These are phyloP conservation scores for Clarias platycephalus DNA, from an alignment of 2,797 vertebrate genomes.

Conservation along the genomic window DNA sequence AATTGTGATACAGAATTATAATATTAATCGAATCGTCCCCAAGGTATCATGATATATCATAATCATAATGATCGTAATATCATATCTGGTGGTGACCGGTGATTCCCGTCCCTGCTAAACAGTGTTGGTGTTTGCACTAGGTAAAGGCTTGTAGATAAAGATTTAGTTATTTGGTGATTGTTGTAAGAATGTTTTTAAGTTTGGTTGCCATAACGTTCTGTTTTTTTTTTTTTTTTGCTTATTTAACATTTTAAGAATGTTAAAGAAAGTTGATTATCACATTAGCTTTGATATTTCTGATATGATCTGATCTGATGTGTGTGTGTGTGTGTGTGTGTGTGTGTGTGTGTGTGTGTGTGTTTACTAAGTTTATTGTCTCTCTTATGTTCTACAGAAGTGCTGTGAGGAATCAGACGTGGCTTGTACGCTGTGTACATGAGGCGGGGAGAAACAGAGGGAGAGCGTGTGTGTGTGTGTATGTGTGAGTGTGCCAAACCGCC, in stretches of 20 bases:
- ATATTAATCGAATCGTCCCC: no score
- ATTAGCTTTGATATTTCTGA: not conserved
- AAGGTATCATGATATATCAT: no score
- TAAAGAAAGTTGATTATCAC: not conserved
- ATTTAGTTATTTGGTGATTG: no score
- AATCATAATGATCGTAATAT: no score
- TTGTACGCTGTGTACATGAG: conserved; percentile 47
- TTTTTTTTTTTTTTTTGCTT: no score
- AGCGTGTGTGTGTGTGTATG: conserved; percentile 61
- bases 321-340: not conserved
- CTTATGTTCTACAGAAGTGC: conserved; percentile 68
- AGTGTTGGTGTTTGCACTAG: no score
- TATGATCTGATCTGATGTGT: not conserved
- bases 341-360: not conserved
- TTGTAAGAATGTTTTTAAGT: no score
- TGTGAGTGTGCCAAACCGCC: conserved; percentile 69
- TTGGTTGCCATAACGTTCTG: no score
- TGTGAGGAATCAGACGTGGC: conserved; percentile 64
- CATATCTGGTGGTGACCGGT: no score
- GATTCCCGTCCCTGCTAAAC: no score
- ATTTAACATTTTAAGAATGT: no score
- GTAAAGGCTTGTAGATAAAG: not conserved
- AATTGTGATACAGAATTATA: no score
- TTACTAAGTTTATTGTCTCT: not conserved
- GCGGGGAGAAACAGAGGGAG: not conserved